Conservation (phyloP, 2,113 vertebrate genomes). For the Orthonyx spaldingii region DNA sequence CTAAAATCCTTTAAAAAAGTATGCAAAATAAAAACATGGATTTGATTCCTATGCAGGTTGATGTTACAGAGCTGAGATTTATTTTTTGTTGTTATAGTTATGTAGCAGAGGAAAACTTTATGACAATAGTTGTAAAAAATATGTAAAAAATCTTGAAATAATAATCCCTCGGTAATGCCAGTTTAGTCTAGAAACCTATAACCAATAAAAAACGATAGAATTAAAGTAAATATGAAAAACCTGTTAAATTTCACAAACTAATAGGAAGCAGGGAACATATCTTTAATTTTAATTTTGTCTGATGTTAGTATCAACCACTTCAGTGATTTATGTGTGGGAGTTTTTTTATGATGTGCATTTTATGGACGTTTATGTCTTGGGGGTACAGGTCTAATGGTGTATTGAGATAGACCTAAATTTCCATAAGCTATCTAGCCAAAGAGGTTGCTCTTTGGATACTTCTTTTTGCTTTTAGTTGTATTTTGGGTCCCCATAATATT, state of each 20-base stretch:
- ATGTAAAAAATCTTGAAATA: background rate
- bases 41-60: background rate
- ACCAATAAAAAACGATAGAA: background rate
- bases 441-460: fast-evolving
- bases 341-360: background rate
- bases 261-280: background rate
- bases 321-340: background rate
- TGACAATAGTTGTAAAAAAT: background rate
- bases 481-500: no score
- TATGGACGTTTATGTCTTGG: background rate
- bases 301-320: background rate
- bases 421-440: background rate
- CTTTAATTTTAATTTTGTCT: background rate
- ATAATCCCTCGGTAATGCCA: background rate
- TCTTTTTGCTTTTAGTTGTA: background rate
- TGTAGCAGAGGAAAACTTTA: background rate
- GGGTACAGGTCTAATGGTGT: background rate
- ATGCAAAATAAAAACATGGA: background rate
- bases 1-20: background rate
- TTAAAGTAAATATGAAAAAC: background rate
- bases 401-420: background rate
- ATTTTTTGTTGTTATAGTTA: background rate
- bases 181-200: background rate
- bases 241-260: background rate
- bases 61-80: background rate